Base-by-base conservation (phyloP, 23 tunicate species). In the Halocynthia roretzi region DNA sequence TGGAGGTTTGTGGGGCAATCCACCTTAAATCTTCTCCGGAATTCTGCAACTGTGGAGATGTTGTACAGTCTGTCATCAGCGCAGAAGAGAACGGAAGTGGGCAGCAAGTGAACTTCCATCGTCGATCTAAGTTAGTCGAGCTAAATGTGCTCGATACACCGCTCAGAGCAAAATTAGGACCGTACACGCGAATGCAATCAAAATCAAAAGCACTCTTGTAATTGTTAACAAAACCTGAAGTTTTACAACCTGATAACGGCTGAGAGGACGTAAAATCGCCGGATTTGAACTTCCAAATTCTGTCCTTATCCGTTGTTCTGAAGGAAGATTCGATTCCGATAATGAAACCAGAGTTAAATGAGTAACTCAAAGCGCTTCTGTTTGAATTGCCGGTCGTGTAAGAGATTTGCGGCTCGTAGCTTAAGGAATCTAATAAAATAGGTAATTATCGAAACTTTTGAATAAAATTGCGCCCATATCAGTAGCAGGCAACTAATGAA, bases 91-190 rank as follows among this genome's bases (percentile, higher is more conserved):
- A 54, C 8, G 80, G 80, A 19, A 76, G 49, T 55, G 52, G 20
- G 15, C 80, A 76, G 51, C 80, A 76, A 7, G 80, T 76, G 61
- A 52, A 76, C 50, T 56, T 56, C 80, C 80, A 76, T 56, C 80
- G 7, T 18, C 80, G 68, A n/a, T 76, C 80, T 10, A 6, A 2
- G 67, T 76, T 58, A 10, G 40, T 56, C 14, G 62, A 58, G 18
- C 40, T 22, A 19, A 19, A 76, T 10, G 61, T 53, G 67, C 67
- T 76, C 22, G 49, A 51, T 10, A 56, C 31, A 11, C 80, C 80
- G 67, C 80, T 76, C 22, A 76, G 7, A 5, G 80, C 80, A 58
- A 19, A 76, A 11, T 56, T 51, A 7, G 80, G 52, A 9, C 80
- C 80, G 68, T 56, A 76, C 12, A 14, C 61, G 18, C 57, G 56